A percentile compares a stretch with the other conserved stretches of the same genome.
phyloP scores from a whole-genome alignment of 2,113 vertebrate genomes.

The Burhinus oedicnemus region DNA sequence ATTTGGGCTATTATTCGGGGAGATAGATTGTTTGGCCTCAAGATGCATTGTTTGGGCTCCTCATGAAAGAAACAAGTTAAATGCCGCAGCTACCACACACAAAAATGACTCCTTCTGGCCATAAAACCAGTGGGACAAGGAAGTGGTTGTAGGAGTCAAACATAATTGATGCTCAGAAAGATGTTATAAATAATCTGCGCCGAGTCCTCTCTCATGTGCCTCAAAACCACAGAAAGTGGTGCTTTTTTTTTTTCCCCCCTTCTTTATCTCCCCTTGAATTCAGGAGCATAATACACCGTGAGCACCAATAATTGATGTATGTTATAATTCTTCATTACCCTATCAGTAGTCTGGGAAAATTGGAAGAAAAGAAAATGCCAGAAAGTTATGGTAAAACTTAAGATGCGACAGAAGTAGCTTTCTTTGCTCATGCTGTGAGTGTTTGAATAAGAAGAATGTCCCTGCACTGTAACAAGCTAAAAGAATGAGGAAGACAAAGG shows the following conservation, averaged over 20 bases:
- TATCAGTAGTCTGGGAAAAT: constrained; percentile 81
- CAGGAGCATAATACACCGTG: constrained; percentile 66
- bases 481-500: constrained; percentile 97
- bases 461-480: constrained; percentile 95
- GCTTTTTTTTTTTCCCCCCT: not conserved
- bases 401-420: constrained; percentile 85
- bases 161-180: constrained; percentile 69
- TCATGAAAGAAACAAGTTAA: constrained; percentile 76
- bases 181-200: constrained; percentile 72
- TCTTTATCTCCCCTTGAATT: constrained; percentile 66
- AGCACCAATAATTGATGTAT: constrained; percentile 80
- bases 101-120: constrained; percentile 64
- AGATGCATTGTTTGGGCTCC: constrained; percentile 73
- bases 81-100: constrained; percentile 49
- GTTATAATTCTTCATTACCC: constrained; percentile 81
- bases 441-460: constrained; percentile 98
- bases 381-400: constrained; percentile 84
- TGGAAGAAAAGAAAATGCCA: constrained; percentile 80
- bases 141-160: constrained; percentile 69
- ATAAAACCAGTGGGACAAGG: constrained; percentile 68
- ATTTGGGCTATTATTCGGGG: constrained; percentile 28
- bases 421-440: constrained; percentile 93
- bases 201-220: constrained; percentile 46
- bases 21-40: constrained; percentile 64
- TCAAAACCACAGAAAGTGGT: constrained; percentile 72